A percentile compares a stretch with the other conserved stretches of the same genome.
phyloP scores from a whole-genome alignment of 1,140 invertebrate genomes.

The Temnothorax nylanderi region DNA sequence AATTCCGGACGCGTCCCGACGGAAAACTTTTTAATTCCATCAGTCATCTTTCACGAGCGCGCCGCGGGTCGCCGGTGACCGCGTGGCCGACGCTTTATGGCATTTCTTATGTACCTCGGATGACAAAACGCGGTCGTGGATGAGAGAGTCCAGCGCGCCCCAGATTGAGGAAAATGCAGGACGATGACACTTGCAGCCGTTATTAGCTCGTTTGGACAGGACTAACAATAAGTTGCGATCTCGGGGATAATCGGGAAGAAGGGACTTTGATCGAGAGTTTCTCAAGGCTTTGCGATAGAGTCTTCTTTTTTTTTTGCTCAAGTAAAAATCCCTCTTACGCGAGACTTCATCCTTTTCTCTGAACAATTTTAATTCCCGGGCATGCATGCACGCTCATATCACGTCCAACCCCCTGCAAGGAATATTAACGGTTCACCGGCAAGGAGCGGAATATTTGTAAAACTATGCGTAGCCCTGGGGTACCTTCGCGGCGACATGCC shows the following conservation, averaged over 20 bases:
- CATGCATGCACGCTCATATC: slow-evolving; percentile 21
- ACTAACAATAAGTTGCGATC: not conserved
- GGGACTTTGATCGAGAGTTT: not conserved
- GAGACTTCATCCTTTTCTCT: not conserved
- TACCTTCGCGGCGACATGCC: slow-evolving; percentile 75
- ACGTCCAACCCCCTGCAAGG: slow-evolving; percentile 40
- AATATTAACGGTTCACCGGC: slow-evolving; percentile 78
- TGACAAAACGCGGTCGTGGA: not conserved
- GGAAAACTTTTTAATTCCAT: slow-evolving; percentile 74
- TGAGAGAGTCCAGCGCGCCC: not conserved
- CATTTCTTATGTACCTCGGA: slow-evolving; percentile 23
- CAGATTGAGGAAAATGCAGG: slow-evolving; percentile 2
- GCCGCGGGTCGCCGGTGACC: not conserved
- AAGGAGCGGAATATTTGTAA: slow-evolving; percentile 83
- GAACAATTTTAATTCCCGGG: slow-evolving; percentile 75
- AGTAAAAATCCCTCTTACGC: slow-evolving; percentile 16
- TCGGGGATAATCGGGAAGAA: not conserved
- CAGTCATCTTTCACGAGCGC: slow-evolving; percentile 37
- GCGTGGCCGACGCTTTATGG: slow-evolving; percentile 7
- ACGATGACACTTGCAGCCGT: not conserved
- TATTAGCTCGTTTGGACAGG: not conserved
- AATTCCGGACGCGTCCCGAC: slow-evolving; percentile 47
- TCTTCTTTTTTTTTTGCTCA: not conserved
- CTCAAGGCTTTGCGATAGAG: not conserved
- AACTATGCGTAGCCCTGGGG: slow-evolving; percentile 82